Conservation (phyloP, 2,888 invertebrate species). For the Cancer borealis region DNA sequence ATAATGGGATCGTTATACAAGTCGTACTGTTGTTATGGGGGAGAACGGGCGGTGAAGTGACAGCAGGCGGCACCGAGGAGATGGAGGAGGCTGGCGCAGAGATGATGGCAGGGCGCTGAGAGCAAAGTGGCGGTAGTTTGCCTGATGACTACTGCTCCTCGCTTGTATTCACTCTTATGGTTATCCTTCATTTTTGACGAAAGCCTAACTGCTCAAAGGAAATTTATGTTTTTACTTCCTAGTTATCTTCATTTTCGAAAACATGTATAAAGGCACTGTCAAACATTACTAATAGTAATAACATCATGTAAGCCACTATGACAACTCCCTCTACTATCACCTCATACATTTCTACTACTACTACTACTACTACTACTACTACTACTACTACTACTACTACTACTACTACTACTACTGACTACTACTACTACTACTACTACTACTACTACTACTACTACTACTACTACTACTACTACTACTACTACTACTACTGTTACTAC, state of each 20-base stretch:
- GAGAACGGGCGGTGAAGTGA: conserved; percentile 8
- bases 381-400: too few relatives aligned
- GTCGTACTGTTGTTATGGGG: conserved; percentile 16
- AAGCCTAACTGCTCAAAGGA: background rate
- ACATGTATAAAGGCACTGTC: too few relatives aligned
- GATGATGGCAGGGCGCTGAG: background rate
- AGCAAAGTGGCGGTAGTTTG: background rate
- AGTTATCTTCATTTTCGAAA: background rate
- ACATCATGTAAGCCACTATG: too few relatives aligned
- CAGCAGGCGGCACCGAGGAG: background rate
- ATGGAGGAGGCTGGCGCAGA: background rate
- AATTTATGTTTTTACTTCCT: background rate
- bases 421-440: too few relatives aligned
- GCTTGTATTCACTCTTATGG: background rate
- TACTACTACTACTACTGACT: too few relatives aligned
- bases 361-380: too few relatives aligned
- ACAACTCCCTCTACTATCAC: too few relatives aligned
- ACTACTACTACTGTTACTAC: too few relatives aligned
- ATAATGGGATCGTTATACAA: conserved; percentile 3
- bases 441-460: too few relatives aligned
- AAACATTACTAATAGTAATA: too few relatives aligned
- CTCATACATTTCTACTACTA: too few relatives aligned
- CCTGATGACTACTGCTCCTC: conserved; percentile 6
- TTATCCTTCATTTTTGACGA: background rate
- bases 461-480: too few relatives aligned